A percentile compares a stretch with the other conserved stretches of the same genome.
phyloP scores from a whole-genome alignment of 2,113 vertebrate genomes.

The Nipponia nippon region DNA sequence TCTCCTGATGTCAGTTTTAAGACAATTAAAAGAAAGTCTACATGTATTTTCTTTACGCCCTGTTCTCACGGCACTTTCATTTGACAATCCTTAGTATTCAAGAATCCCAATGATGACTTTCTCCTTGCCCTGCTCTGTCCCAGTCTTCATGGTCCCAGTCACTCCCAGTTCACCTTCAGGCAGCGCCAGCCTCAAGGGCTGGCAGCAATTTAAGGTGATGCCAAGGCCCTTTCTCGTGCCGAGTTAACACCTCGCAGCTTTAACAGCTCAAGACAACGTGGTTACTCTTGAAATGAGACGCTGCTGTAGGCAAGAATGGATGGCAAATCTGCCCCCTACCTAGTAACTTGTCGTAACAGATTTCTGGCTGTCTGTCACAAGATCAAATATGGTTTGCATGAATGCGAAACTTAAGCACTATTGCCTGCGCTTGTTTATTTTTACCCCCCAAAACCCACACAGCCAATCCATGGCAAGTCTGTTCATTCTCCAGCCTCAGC shows the following conservation, averaged over 20 bases:
- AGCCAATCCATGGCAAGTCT: neutral
- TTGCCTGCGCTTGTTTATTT: neutral
- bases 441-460: neutral
- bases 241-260: neutral
- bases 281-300: neutral
- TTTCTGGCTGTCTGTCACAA: neutral
- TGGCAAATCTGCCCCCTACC: neutral
- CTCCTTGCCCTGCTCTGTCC: neutral
- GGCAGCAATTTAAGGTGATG: neutral
- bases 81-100: neutral
- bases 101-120: neutral
- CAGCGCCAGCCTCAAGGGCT: neutral
- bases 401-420: neutral
- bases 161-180: neutral
- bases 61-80: neutral
- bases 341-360: neutral
- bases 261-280: neutral
- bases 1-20: neutral
- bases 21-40: neutral
- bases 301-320: neutral
- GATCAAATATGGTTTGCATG: neutral
- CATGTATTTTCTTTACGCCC: rapidly evolving
- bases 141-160: neutral
- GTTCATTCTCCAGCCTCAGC: neutral
- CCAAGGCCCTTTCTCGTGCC: neutral